Percentiles rank a stretch among this genome's conserved stretches.
Evolutionary conservation across 2,888 invertebrate genomes (phyloP).

Genomic region (Callyntrura sp.): DNA sequence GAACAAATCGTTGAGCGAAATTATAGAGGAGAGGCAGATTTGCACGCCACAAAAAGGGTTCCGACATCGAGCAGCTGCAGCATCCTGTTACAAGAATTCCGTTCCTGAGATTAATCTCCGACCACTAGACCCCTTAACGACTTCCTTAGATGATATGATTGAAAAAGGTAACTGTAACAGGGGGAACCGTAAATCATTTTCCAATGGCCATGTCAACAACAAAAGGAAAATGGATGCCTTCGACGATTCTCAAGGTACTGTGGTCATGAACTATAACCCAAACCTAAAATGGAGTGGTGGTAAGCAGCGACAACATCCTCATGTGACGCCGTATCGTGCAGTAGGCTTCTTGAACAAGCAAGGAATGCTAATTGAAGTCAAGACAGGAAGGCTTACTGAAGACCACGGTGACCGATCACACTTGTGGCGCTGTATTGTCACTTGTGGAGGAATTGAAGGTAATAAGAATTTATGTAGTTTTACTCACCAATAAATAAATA

Average conservation of each 20-base stretch:
- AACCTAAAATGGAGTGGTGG: neutral
- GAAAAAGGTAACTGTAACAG: too few species aligned
- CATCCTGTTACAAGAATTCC: neutral
- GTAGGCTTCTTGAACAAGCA: neutral
- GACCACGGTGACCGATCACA: neutral
- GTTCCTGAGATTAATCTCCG: neutral
- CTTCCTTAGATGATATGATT: neutral
- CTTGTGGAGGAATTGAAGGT: constrained; percentile 42
- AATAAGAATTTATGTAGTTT: constrained; percentile 1
- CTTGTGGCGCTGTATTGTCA: constrained; percentile 45
- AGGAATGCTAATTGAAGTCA: constrained; percentile 26
- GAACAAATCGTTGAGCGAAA: neutral
- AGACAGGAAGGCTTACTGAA: neutral
- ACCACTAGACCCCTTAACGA: neutral
- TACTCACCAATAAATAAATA: neutral
- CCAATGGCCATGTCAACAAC: too few species aligned
- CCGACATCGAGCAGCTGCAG: neutral
- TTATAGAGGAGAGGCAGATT: neutral
- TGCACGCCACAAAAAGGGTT: too few species aligned
- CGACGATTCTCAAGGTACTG: neutral
- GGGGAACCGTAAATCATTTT: too few species aligned
- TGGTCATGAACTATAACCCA: neutral
- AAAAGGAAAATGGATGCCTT: neutral
- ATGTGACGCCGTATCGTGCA: constrained; percentile 19
- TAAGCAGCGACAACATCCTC: neutral